Percentiles rank a stretch among this genome's conserved stretches.
These are phyloP conservation scores for Nomada lathburiana DNA, from an alignment of 2,888 invertebrate genomes.

Conservation along the genomic window DNA sequence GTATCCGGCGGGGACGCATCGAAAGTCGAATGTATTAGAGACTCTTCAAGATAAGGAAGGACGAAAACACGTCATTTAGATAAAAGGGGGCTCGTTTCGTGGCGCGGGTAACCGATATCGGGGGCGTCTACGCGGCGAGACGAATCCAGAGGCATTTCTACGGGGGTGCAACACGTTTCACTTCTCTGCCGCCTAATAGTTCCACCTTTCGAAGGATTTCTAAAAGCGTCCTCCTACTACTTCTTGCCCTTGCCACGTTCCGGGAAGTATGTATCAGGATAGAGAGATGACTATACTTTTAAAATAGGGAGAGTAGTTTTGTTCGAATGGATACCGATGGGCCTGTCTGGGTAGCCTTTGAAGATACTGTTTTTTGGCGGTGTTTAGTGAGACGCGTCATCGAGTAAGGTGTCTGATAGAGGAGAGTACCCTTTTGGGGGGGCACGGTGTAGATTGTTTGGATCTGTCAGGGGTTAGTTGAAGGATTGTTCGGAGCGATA, in stretches of 20 bases:
- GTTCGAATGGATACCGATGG: background rate
- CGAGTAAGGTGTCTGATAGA: background rate
- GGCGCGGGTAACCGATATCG: conserved; percentile 66
- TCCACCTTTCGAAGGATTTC: conserved; percentile 19
- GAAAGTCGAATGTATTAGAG: conserved; percentile 74
- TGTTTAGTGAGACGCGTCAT: background rate
- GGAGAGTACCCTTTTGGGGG: background rate
- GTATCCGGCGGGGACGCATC: conserved; percentile 66
- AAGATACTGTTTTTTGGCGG: background rate
- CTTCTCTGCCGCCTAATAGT: conserved; percentile 20
- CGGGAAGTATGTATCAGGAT: conserved; percentile 52
- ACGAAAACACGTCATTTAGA: conserved; percentile 82
- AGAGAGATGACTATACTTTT: conserved; percentile 31
- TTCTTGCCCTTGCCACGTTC: conserved; percentile 52
- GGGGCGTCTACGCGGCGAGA: conserved; percentile 76
- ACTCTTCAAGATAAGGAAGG: conserved; percentile 79
- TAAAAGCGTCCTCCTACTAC: conserved; percentile 52
- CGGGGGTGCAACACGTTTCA: conserved; percentile 27
- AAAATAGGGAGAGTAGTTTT: background rate
- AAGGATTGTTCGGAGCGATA: background rate
- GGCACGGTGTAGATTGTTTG: background rate
- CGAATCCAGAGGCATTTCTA: conserved; percentile 67
- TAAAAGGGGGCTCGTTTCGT: conserved; percentile 72
- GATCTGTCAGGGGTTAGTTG: no score
- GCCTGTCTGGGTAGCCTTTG: background rate